A percentile compares a stretch with the other conserved stretches of the same genome.
Conservation (phyloP, 2,797 vertebrate species). For the Pelobates cultripes region DNA sequence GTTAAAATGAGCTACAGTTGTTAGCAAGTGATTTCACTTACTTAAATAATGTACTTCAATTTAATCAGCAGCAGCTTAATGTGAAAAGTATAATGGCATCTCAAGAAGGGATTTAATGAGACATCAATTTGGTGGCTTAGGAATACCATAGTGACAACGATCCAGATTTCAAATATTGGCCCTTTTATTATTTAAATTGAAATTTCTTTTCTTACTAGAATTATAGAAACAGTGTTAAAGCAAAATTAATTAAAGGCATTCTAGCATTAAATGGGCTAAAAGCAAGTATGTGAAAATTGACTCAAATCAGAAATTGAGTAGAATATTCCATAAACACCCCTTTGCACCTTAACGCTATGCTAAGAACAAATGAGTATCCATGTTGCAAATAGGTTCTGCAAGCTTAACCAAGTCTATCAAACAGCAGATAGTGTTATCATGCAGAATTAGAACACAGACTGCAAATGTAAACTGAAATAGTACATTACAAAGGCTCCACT, state of each 20-base stretch:
- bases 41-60: constrained; percentile 68
- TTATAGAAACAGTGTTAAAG: constrained; percentile 22
- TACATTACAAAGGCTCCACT: too few species aligned
- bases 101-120: constrained; percentile 61
- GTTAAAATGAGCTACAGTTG: constrained; percentile 64
- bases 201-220: constrained; percentile 26
- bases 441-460: background rate
- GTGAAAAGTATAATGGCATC: constrained; percentile 63
- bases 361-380: background rate
- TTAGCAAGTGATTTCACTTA: constrained; percentile 67
- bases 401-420: background rate
- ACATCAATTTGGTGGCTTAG: constrained; percentile 57
- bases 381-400: background rate
- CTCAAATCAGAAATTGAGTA: background rate
- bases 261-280: constrained; percentile 1
- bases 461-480: background rate
- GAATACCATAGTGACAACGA: constrained; percentile 33
- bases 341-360: background rate
- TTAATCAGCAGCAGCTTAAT: constrained; percentile 67
- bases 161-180: constrained; percentile 32
- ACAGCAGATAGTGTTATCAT: background rate
- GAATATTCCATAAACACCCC: background rate
- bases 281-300: constrained; percentile 6
- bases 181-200: constrained; percentile 32
- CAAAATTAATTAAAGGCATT: constrained; percentile 21